Base-by-base conservation (phyloP, 2,797 vertebrate species). In the Sitta carolinensis region DNA sequence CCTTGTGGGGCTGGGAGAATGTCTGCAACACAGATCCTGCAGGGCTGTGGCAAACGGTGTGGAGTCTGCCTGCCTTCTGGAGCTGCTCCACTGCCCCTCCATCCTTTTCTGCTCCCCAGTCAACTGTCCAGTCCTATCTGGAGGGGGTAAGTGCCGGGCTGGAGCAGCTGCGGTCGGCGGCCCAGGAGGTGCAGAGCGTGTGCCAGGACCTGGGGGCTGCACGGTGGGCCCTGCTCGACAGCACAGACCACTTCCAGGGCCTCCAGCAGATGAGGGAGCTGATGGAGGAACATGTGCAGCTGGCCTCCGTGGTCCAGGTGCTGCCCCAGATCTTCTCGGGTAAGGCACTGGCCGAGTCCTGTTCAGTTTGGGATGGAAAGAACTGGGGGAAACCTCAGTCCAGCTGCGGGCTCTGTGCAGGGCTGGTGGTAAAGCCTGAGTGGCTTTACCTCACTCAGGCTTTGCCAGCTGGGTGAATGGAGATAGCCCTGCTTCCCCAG, bases 71-170 rank as follows among this genome's bases (percentile, higher is more conserved):
- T 22, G 48, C 59, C 61, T 73, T 22, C 4, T 30, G 64, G 83
- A 76, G 48, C 51, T 68, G 40, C 47, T 50, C 34, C 29, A 47
- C 38, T 63, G 64, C 73, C 54, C 63, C 26, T 48, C 32, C 7
- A 1, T 72, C 36, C 47, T 52, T 69, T 67, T 89, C 76, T 96
- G 74, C 59, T 96, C 81, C 74, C 48, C 91, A 99, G 99, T 99
- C 99, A 3, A 98, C 99, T 73, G 97, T 99, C 30, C 99, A 99
- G 97, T 99, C 99, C 3, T 99, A 99, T 97, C 97, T 99, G 97
- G 99, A 99, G 94, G 99, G 98, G 5, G 98, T 99, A 17, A 98
- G 98, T 66, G 97, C 97, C n/a, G 99, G 99, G 40, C 97, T 99
- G 95, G 97, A 98, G 95, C 99, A 99, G 95, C 98, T 99, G 63